Conservation (phyloP, 2,888 invertebrate species). For the Papilio gigon region DNA sequence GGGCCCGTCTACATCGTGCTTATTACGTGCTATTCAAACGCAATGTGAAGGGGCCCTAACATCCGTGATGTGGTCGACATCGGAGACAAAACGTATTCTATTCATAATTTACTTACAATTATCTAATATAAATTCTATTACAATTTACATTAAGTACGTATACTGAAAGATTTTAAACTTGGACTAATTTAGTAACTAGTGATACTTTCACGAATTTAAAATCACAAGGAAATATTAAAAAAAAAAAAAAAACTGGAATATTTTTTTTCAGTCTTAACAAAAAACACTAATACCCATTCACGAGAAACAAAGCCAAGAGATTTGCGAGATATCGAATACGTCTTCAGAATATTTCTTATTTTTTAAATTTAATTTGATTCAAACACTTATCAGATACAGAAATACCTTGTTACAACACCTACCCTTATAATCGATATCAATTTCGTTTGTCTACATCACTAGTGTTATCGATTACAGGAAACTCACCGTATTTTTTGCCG, state of each 20-base stretch:
- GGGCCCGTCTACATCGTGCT: constrained; percentile 61
- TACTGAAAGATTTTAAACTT: constrained; percentile 81
- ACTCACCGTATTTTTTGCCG: constrained; percentile 70
- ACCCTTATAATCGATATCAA: constrained; percentile 72
- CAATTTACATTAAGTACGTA: constrained; percentile 83
- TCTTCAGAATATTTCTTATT: constrained; percentile 49
- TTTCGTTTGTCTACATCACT: constrained; percentile 76
- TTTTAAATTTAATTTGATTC: constrained; percentile 65
- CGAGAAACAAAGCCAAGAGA: constrained; percentile 57
- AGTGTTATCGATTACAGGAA: constrained; percentile 79
- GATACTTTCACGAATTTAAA: constrained; percentile 60
- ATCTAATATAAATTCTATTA: constrained; percentile 82
- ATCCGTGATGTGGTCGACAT: constrained; percentile 50
- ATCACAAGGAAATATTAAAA: constrained; percentile 62
- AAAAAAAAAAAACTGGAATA: constrained; percentile 76
- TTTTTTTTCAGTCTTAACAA: constrained; percentile 79
- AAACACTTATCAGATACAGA: constrained; percentile 73
- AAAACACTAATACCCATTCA: constrained; percentile 65
- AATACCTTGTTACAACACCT: constrained; percentile 74
- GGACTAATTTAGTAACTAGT: constrained; percentile 78
- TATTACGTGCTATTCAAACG: constrained; percentile 46
- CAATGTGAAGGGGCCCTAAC: constrained; percentile 63
- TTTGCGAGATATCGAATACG: constrained; percentile 51
- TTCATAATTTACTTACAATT: constrained; percentile 80
- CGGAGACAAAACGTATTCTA: constrained; percentile 75